These are phyloP conservation scores for Scaptomyza cyrtandrae DNA, from an alignment of 2,888 invertebrate genomes.

Conservation along the genomic window DNA sequence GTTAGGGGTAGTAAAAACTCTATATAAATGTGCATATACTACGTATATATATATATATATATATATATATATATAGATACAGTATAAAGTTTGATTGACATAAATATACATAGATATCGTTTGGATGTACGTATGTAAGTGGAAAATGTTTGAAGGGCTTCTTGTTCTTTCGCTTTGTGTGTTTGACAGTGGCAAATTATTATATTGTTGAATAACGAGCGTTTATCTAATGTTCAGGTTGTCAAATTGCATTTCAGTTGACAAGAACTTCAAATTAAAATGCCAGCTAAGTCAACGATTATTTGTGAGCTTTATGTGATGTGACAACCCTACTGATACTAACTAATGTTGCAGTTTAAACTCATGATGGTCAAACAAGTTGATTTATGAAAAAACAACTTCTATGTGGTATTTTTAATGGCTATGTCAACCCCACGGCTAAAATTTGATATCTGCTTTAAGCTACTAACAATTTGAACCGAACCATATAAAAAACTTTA, in stretches of 20 bases:
- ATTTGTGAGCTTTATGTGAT: background rate
- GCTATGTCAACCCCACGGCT: background rate
- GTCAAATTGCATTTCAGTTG: slow-evolving; percentile 1
- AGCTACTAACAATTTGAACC: background rate
- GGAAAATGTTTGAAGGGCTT: slow-evolving; percentile 5
- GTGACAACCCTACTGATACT: background rate
- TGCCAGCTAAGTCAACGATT: background rate
- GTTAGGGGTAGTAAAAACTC: slow-evolving; percentile 36
- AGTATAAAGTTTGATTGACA: slow-evolving; percentile 44
- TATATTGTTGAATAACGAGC: slow-evolving; percentile 5
- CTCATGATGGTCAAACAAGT: background rate
- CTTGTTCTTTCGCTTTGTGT: background rate
- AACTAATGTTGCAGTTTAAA: background rate
- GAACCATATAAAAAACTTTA: background rate
- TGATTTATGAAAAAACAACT: no score
- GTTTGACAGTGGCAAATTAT: slow-evolving; percentile 8
- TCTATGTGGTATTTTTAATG: no score
- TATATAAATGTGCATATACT: background rate
- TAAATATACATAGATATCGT: background rate
- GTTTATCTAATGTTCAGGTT: slow-evolving; percentile 5
- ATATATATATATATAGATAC: slow-evolving; percentile 1
- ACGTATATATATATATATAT: slow-evolving; percentile 1
- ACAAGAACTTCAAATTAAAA: background rate
- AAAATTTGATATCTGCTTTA: background rate
- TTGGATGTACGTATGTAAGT: background rate